A percentile compares a stretch with the other conserved stretches of the same genome.
These are phyloP conservation scores for Drosophila equinoxialis DNA, from an alignment of 1,140 invertebrate genomes.

Conservation along the genomic window DNA sequence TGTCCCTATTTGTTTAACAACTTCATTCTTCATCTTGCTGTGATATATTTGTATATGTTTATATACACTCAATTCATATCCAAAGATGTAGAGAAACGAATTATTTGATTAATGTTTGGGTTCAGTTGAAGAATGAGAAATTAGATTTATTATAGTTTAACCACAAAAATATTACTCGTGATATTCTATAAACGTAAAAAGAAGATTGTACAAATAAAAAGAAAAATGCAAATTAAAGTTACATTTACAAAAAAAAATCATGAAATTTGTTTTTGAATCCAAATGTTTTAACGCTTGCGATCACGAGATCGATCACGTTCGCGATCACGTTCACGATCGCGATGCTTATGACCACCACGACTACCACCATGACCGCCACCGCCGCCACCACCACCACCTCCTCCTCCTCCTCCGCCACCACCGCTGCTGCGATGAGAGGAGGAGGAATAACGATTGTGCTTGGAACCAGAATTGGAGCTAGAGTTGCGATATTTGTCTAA, in stretches of 20 bases:
- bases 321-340: constrained; percentile 65
- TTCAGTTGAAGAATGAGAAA: constrained; percentile 11
- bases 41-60: background rate
- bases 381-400: constrained; percentile 20
- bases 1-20: background rate
- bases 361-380: constrained; percentile 33
- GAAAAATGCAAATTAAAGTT: constrained; percentile 12
- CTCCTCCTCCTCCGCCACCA: constrained; percentile 27
- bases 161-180: constrained; percentile 11
- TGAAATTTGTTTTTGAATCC: background rate
- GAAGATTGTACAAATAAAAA: background rate
- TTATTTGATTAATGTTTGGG: no score
- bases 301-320: constrained; percentile 75
- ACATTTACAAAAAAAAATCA: background rate
- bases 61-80: background rate
- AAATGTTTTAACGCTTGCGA: constrained; percentile 66
- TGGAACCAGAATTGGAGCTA: constrained; percentile 56
- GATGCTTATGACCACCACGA: constrained; percentile 66
- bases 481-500: constrained; percentile 72
- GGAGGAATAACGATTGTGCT: constrained; percentile 63
- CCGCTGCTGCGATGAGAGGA: constrained; percentile 57
- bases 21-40: constrained; percentile 3
- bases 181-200: constrained; percentile 9
- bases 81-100: background rate
- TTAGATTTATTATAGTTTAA: constrained; percentile 10